These are phyloP conservation scores for Yponomeuta sedellus DNA, from an alignment of 2,888 invertebrate species.

Conservation along the genomic window DNA sequence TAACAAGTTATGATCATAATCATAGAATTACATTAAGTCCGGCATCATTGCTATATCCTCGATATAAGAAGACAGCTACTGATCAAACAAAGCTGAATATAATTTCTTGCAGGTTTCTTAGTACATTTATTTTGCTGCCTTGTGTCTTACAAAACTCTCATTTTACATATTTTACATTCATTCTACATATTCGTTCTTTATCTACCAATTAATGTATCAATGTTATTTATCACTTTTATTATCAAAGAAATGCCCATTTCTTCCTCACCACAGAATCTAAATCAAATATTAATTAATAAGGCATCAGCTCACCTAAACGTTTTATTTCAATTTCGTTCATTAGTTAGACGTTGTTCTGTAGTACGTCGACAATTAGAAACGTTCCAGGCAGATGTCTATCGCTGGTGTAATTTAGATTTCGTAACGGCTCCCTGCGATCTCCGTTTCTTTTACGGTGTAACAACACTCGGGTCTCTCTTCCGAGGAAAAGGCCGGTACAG, in stretches of 20 bases:
- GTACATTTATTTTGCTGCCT: too few relatives aligned
- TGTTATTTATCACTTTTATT: too few relatives aligned
- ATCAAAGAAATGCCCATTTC: neutral
- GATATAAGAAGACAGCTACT: too few relatives aligned
- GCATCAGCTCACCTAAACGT: neutral
- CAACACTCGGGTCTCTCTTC: neutral
- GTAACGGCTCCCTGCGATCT: slow-evolving; percentile 15
- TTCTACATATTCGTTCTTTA: too few relatives aligned
- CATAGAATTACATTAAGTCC: too few relatives aligned
- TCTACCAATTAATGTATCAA: too few relatives aligned
- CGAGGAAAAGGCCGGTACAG: neutral
- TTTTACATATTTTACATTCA: too few relatives aligned
- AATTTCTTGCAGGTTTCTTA: too few relatives aligned
- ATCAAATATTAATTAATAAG: neutral
- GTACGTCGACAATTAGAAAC: neutral
- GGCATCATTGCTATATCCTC: too few relatives aligned
- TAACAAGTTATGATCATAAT: too few relatives aligned
- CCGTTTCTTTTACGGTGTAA: neutral
- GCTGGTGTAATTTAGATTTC: slow-evolving; percentile 22
- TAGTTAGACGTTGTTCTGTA: neutral
- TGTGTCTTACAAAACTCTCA: too few relatives aligned
- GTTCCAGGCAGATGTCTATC: slow-evolving; percentile 19
- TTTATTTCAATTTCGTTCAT: slow-evolving; percentile 2
- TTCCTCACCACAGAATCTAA: neutral
- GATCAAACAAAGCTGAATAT: too few relatives aligned